Conservation (phyloP, 2,797 vertebrate species). For the Aldrovandia affinis region DNA sequence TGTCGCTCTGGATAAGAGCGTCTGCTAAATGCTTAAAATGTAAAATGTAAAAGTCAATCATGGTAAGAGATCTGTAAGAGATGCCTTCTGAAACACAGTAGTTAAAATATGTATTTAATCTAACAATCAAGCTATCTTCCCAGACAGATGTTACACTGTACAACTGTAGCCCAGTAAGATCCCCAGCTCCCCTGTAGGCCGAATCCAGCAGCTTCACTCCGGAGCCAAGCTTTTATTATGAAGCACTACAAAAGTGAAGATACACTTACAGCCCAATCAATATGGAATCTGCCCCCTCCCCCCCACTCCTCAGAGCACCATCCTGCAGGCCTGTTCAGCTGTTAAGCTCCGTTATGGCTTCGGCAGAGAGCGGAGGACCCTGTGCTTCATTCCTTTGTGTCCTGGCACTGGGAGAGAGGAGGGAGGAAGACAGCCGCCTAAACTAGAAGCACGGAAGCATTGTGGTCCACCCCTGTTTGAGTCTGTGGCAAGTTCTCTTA, state of each 20-base stretch:
- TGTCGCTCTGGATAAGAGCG: too few species aligned
- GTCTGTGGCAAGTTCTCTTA: constrained; percentile 6
- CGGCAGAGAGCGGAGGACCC: background rate
- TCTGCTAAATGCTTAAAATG: too few species aligned
- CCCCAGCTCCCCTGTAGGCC: background rate
- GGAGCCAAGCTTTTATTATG: constrained; percentile 64
- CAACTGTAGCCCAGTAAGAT: background rate
- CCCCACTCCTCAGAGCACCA: constrained; percentile 41
- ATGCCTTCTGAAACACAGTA: background rate
- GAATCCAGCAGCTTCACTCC: background rate
- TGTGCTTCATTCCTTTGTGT: background rate
- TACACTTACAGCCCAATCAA: constrained; percentile 77
- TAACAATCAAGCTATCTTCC: background rate
- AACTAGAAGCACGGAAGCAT: background rate
- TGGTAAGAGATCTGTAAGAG: too few species aligned
- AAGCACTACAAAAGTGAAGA: constrained; percentile 71
- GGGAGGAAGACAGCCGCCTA: background rate
- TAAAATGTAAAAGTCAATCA: too few species aligned
- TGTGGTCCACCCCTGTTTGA: too few species aligned
- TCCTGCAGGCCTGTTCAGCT: background rate
- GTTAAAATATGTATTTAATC: background rate
- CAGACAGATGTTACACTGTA: background rate
- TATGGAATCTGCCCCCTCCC: constrained; percentile 59
- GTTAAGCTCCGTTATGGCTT: background rate
- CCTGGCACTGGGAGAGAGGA: background rate